These are phyloP conservation scores for Scaptodrosophila latifasciaeformis DNA, from an alignment of 2,888 invertebrate genomes.

Conservation along the genomic window DNA sequence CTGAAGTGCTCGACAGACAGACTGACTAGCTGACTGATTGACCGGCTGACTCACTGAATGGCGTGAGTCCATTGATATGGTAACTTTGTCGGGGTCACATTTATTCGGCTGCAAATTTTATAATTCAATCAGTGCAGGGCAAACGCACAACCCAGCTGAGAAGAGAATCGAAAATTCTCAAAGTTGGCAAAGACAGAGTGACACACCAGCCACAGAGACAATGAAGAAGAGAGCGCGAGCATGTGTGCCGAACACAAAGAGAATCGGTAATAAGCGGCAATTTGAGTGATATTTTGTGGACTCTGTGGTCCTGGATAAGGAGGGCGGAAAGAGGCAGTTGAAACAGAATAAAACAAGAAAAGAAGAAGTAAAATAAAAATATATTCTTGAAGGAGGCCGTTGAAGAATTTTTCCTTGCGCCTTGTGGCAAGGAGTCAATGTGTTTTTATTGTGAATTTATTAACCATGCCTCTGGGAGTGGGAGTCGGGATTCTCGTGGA, in stretches of 20 bases:
- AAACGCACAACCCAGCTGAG: neutral
- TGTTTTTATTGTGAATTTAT: constrained; percentile 65
- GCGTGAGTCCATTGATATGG: constrained; percentile 48
- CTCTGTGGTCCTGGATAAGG: too few species aligned
- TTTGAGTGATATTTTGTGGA: constrained; percentile 45
- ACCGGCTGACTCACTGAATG: neutral
- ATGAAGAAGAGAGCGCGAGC: too few species aligned
- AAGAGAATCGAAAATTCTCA: too few species aligned
- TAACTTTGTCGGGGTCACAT: constrained; percentile 35
- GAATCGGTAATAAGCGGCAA: constrained; percentile 67
- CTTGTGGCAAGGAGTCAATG: constrained; percentile 44
- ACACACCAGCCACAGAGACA: too few species aligned
- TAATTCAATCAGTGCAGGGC: constrained; percentile 64
- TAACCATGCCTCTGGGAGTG: constrained; percentile 54
- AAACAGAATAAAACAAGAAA: neutral
- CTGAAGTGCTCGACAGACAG: neutral
- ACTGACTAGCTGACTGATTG: too few species aligned
- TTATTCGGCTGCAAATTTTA: constrained; percentile 67
- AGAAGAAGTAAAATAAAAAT: neutral
- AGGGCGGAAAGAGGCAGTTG: neutral
- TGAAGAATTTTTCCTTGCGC: neutral
- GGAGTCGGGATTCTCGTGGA: too few species aligned
- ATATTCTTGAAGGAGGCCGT: constrained; percentile 2
- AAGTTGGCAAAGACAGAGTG: too few species aligned
- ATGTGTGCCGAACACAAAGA: too few species aligned